Evolutionary conservation across 2,113 vertebrate species (phyloP).

Genomic region (Emydocephalus ijimae): DNA sequence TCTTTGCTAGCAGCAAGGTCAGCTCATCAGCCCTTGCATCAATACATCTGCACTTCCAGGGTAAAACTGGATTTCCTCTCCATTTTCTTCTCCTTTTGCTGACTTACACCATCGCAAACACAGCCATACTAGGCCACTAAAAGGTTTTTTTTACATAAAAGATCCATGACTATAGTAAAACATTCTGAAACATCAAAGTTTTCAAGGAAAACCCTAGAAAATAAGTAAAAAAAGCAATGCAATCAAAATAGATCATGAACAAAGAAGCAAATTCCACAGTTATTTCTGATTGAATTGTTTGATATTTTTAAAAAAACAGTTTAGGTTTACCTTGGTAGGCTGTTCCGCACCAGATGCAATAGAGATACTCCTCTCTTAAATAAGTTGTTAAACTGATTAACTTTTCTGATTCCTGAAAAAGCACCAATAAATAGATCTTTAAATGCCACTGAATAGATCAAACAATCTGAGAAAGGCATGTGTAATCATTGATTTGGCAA

Average conservation of each 20-base stretch:
- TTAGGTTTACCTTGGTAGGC: constrained; percentile 84
- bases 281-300: background rate
- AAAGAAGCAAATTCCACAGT: background rate
- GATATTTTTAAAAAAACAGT: background rate
- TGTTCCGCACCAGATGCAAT: constrained; percentile 97
- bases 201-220: background rate
- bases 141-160: background rate
- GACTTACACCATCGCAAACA: background rate
- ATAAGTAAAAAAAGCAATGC: background rate
- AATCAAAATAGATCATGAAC: background rate
- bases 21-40: background rate
- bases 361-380: constrained; percentile 84
- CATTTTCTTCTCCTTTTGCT: background rate
- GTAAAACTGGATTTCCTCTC: background rate
- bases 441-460: background rate
- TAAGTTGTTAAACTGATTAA: constrained; percentile 86
- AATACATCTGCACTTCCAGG: background rate
- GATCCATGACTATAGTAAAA: background rate
- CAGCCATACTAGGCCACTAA: background rate
- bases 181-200: background rate
- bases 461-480: background rate
- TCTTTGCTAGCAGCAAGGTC: background rate
- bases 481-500: background rate
- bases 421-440: background rate
- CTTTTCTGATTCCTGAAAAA: constrained; percentile 81